Evolutionary conservation across 2,113 vertebrate genomes (phyloP).

Genomic region (Taxidea taxus): DNA sequence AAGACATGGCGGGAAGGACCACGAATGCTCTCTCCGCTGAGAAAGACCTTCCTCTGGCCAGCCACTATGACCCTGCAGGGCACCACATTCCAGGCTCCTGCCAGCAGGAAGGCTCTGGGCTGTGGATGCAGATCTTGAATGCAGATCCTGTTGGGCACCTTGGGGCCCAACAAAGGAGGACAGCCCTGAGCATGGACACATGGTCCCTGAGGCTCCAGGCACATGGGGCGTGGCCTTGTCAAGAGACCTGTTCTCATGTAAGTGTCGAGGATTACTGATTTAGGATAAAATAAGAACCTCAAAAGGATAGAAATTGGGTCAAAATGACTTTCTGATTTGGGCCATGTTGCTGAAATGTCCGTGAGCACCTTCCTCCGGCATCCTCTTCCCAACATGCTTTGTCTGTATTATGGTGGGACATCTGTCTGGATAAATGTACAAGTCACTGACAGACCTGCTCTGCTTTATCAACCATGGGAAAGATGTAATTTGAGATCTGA

Average conservation of each 20-base stretch:
- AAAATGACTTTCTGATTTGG: background rate
- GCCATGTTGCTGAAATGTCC: background rate
- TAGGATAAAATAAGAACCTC: background rate
- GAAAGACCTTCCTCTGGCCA: background rate
- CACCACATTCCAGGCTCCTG: background rate
- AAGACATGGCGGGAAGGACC: background rate
- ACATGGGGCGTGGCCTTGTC: background rate
- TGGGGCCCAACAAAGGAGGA: background rate
- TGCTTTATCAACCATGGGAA: background rate
- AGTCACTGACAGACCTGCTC: background rate
- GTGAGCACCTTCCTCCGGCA: background rate
- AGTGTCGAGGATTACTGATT: background rate
- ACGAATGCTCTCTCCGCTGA: background rate
- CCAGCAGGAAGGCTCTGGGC: background rate
- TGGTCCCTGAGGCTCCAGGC: fast-evolving
- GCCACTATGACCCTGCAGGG: background rate
- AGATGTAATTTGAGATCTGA: background rate
- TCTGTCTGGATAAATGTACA: fast-evolving
- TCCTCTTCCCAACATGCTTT: background rate
- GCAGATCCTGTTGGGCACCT: too few species aligned
- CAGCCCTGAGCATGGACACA: fast-evolving
- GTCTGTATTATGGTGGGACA: background rate
- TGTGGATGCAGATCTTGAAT: background rate
- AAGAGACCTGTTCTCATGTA: background rate
- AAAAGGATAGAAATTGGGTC: background rate